Conservation (phyloP, 2,888 invertebrate species). For the Bugula neritina region DNA sequence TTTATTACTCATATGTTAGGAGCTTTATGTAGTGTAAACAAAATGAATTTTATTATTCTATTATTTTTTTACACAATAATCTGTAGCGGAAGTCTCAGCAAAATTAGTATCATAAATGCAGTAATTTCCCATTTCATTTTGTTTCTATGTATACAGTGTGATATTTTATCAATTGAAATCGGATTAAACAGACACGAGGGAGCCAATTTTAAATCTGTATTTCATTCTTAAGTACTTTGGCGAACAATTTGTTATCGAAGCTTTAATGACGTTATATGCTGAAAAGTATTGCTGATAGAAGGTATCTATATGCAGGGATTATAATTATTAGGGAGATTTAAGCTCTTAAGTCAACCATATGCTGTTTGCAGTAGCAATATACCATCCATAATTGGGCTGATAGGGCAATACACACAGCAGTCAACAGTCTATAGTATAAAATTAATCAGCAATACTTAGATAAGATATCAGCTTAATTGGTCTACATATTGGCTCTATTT, state of each 20-base stretch:
- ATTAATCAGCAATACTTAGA: background rate
- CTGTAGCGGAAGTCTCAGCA: no score
- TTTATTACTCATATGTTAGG: no score
- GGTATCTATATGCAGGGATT: conserved; percentile 20
- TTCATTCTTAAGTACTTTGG: background rate
- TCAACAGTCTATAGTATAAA: no score
- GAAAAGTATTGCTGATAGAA: conserved; percentile 5
- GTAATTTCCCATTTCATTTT: no score
- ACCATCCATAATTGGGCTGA: background rate
- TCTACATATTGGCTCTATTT: background rate
- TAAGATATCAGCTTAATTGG: conserved; percentile 24
- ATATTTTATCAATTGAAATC: no score
- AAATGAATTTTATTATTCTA: no score
- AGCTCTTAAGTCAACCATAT: conserved; percentile 8
- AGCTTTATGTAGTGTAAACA: no score
- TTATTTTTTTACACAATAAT: no score
- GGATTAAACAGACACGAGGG: conserved; percentile 5
- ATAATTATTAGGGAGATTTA: conserved; percentile 17
- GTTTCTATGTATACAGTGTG: no score
- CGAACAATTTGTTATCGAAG: conserved; percentile 15
- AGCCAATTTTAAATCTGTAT: conserved; percentile 3
- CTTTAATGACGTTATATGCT: background rate
- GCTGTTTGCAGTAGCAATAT: conserved; percentile 25
- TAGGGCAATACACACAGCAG: background rate
- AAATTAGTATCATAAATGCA: no score